Conservation (phyloP, 2,888 invertebrate genomes). For the Athalia cordata region DNA sequence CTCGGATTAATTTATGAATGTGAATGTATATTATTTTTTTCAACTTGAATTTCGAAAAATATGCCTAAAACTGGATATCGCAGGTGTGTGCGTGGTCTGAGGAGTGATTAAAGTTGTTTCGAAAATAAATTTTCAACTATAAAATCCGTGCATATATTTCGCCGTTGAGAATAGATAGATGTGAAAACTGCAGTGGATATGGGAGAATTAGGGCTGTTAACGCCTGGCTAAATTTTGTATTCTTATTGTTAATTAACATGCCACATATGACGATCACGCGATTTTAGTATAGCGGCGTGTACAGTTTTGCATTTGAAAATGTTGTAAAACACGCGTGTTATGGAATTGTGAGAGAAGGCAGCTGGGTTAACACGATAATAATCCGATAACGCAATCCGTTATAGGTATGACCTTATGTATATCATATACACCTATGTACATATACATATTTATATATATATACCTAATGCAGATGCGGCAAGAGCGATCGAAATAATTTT, state of each 20-base stretch:
- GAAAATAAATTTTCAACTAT: constrained; percentile 33
- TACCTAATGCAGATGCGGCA: not conserved
- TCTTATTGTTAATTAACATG: constrained; percentile 45
- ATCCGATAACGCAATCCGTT: constrained; percentile 63
- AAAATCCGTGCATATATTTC: constrained; percentile 12
- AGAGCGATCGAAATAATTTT: not conserved
- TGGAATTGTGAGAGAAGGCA: constrained; percentile 65
- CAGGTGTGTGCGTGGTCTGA: not conserved
- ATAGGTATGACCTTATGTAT: not conserved
- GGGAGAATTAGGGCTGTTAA: constrained; percentile 13
- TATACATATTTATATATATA: not conserved
- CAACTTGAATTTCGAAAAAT: too few species aligned
- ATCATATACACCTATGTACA: not conserved
- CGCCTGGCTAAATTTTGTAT: not conserved
- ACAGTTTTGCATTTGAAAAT: constrained; percentile 59
- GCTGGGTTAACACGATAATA: constrained; percentile 55
- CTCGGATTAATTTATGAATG: too few species aligned
- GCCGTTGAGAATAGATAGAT: not conserved
- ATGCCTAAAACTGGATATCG: not conserved
- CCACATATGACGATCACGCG: constrained; percentile 66
- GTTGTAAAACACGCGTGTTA: constrained; percentile 56
- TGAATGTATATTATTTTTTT: too few species aligned
- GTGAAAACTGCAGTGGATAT: not conserved
- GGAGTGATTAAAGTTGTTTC: constrained; percentile 34
- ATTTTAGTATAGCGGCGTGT: constrained; percentile 62